These are phyloP conservation scores for Geodia barretti DNA, from an alignment of 37 sponge, comb jelly and placozoan species.

Conservation along the genomic window DNA sequence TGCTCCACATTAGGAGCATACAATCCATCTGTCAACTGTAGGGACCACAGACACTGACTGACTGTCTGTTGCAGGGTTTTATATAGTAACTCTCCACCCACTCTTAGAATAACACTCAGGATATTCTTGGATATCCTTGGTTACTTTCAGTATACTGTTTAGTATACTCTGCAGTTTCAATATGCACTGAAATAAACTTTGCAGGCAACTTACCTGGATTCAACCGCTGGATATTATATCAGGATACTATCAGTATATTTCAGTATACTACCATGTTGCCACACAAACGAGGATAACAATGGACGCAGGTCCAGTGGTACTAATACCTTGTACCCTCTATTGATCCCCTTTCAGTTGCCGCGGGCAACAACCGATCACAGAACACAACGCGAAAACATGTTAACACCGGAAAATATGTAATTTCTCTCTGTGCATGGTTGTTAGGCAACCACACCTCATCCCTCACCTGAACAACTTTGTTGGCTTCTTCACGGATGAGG, in stretches of 20 bases:
- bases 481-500: conserved; percentile 53
- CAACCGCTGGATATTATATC: no score
- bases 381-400: not conserved
- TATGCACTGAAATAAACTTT: no score
- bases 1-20: conserved; percentile 69
- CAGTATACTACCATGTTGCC: not conserved
- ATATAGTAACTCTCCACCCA: no score
- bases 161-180: no score
- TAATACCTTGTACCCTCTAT: no score
- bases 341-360: not conserved
- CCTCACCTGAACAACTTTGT: conserved; percentile 63
- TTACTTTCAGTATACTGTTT: not conserved
- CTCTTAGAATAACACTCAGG: not conserved
- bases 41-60: not conserved
- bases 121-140: not conserved
- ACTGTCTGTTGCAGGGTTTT: no score
- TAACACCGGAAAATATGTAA: no score
- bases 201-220: no score
- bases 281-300: not conserved
- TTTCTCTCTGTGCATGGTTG: not conserved
- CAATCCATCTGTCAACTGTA: conserved; percentile 54
- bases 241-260: not conserved
- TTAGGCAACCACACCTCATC: not conserved
- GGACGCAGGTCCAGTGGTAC: not conserved
- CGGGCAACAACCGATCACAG: not conserved